phyloP scores from a whole-genome alignment of 2,113 vertebrate genomes.

The Lepus europaeus region DNA sequence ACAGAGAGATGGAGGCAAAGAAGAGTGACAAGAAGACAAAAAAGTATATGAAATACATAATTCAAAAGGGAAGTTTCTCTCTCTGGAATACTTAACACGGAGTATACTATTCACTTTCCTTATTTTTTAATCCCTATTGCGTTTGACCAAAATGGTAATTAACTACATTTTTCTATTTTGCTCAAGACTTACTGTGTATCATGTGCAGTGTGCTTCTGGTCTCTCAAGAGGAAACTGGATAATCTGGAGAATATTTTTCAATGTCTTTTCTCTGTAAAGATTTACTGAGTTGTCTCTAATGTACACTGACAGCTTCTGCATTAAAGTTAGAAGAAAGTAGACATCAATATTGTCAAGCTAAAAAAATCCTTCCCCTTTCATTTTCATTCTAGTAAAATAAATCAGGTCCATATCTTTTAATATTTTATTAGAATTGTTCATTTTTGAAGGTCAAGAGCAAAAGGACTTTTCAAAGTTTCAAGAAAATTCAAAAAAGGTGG shows the following conservation, averaged over 20 bases:
- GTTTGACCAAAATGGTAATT: conserved; percentile 71
- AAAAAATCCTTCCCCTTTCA: conserved; percentile 29
- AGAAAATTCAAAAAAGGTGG: conserved; percentile 61
- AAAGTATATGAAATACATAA: neutral
- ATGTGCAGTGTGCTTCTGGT: conserved; percentile 10
- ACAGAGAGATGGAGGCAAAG: neutral
- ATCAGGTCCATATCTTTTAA: conserved; percentile 61
- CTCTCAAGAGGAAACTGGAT: conserved; percentile 68
- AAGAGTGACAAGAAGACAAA: neutral
- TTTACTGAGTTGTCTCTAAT: conserved; percentile 77
- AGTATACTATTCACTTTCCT: conserved; percentile 35
- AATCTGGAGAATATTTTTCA: conserved; percentile 80
- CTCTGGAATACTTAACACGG: conserved; percentile 47
- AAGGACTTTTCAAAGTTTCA: conserved; percentile 73
- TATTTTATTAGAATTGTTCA: conserved; percentile 73
- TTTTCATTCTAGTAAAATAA: conserved; percentile 73
- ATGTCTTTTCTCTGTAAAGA: conserved; percentile 70
- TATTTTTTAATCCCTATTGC: neutral
- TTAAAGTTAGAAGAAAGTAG: conserved; percentile 78
- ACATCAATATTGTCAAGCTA: conserved; percentile 63
- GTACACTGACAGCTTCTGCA: conserved; percentile 67
- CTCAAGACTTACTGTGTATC: conserved; percentile 57
- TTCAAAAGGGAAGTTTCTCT: neutral
- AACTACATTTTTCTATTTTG: conserved; percentile 57
- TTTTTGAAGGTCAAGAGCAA: conserved; percentile 69